Evolutionary conservation across 2,888 invertebrate genomes (phyloP), one percentile per base, ranked within the genome.

Genomic region (Lacanobia wlatinum): DNA sequence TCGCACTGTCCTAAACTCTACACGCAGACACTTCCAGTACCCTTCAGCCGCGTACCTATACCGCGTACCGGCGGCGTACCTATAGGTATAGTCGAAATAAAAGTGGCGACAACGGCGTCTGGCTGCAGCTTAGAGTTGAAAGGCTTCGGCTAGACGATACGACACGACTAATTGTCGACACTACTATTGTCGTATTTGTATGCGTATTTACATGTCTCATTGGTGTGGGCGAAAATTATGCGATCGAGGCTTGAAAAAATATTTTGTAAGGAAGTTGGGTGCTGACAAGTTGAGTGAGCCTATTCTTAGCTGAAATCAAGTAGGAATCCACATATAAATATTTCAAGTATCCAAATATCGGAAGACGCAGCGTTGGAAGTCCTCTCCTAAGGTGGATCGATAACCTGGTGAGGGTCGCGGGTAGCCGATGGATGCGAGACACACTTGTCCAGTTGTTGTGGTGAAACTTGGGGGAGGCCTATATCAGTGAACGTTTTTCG

Each of bases 101-200:
- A 94, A 94, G 92, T 91, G 93, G 88, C 90, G 90, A 83, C 89
- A 87, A 87, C 87, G 90, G 87, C 91, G 95, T 94, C 95, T 94
- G 94, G 92, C 92, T 86, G 87, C 87, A 91, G 95, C 95, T 95
- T 95, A 95, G 87, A 86, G 87, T 90, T 92, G 90, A 91, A 90
- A 87, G 95, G 94, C 95, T 95, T 95, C 95, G 94, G 93, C 93
- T 94, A 92, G 94, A 93, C 94, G 88, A 84, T 87, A 81, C 87
- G 88, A 84, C 87, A 81, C 87, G 89, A 89, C 94, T 95, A 94
- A 95, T 95, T 95, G 95, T 94, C 88, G 85, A 86, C 90, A 84
- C 84, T 84, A 86, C 89, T 86, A 90, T 90, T 92, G 92, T 92
- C 78, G 85, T 87, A 84, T 88, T 89, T 86, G 84, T 84, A 89